phyloP scores from a whole-genome alignment of 2,797 vertebrate species.

The Delichon dasypus region DNA sequence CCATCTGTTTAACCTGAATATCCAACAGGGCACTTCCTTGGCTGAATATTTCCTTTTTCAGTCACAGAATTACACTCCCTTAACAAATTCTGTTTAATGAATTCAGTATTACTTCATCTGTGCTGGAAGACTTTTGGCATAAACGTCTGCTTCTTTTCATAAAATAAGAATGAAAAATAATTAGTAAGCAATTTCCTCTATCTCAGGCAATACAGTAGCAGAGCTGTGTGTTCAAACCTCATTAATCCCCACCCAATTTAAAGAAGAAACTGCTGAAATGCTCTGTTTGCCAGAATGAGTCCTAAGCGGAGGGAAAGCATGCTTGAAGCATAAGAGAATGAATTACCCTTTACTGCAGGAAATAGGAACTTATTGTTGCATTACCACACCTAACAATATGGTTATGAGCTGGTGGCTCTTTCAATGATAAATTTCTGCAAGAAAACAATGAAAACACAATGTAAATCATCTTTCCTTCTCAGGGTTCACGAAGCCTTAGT shows the following conservation, averaged over 20 bases:
- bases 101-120: background rate
- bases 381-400: background rate
- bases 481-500: background rate
- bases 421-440: background rate
- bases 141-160: conserved; percentile 5
- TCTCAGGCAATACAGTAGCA: conserved; percentile 7
- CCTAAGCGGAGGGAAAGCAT: background rate
- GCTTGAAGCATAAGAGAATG: background rate
- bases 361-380: background rate
- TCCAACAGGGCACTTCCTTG: background rate
- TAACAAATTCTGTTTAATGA: background rate
- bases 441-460: background rate
- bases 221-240: background rate
- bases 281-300: background rate
- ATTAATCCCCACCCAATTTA: background rate
- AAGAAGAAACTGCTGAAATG: background rate
- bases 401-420: background rate
- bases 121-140: background rate
- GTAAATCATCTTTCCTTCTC: background rate
- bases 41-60: background rate
- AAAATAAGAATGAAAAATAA: conserved; percentile 6
- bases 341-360: background rate
- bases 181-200: background rate
- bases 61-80: background rate
- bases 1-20: background rate